Base-by-base conservation (phyloP, 2,888 invertebrate genomes). In the Andrena fulva region DNA sequence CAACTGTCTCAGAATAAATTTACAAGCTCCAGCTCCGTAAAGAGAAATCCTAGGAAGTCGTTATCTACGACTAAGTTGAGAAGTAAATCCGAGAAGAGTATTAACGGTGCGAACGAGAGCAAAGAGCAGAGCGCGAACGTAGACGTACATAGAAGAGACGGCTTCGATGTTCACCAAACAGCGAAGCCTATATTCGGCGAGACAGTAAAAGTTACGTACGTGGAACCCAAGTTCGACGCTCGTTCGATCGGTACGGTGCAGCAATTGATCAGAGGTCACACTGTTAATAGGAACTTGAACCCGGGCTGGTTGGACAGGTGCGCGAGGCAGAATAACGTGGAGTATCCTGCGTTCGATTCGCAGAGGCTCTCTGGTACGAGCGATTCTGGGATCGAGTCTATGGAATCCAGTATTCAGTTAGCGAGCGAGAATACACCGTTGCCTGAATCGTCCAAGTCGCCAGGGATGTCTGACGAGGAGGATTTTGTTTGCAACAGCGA, bases 41-140 rank as follows among this genome's bases (percentile, higher is more conserved):
- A 97, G 90, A 95, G 97, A 89, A 97, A 97, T 94, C 97, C 97
- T 0, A 95, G 97, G 89, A 98, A 97, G 92, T 95, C 96, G 0
- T 87, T 95, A 5, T 95, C 95, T 0, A 60, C 81, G 24, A 80
- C 71, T 20, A 93, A 90, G 29, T 89, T 94, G 66, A 88, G 87
- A 72, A 89, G 64, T 63, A 91, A 91, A 67, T 87, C 91, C 0
- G 93, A 93, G 35, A 92, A 90, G 59, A 91, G 90, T 62, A 77
- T 73, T 3, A 10, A 20, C 8, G n/a, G 2, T 0, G 33, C 72
- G 6, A 68, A 8, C 2, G 8, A 20, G 5, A 27, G 10, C 5
- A 10, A 20, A 5, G 74, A 70, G 12, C 56, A 80, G 68, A 29
- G n/a, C 0, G 2, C n/a, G 6, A 72, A 29, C 1, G 0, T 2